phyloP scores from a whole-genome alignment of 2,797 vertebrate species.

The Emydoidea blandingii region DNA sequence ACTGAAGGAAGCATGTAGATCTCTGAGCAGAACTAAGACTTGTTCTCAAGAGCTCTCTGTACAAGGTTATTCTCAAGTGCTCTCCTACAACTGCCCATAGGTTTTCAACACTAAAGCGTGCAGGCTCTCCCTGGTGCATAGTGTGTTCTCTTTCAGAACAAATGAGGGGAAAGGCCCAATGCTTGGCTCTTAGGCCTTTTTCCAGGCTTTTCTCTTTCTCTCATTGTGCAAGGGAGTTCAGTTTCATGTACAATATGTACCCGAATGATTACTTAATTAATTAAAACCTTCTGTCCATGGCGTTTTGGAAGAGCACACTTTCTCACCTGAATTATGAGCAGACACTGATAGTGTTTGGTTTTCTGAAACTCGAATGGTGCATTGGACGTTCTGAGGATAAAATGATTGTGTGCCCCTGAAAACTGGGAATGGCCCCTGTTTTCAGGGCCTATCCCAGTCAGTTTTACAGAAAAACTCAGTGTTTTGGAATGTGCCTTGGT shows the following conservation, averaged over 20 bases:
- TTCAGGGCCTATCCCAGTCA: too few relatives aligned
- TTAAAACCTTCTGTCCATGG: not conserved
- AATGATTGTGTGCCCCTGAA: too few relatives aligned
- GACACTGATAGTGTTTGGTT: not conserved
- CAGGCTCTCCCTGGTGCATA: not conserved
- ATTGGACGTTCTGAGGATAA: not conserved
- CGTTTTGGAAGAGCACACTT: not conserved
- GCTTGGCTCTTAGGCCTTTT: not conserved
- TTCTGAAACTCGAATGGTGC: not conserved
- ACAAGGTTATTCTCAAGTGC: not conserved
- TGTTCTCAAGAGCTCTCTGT: not conserved
- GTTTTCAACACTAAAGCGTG: not conserved
- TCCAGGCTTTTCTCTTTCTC: not conserved
- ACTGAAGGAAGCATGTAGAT: not conserved
- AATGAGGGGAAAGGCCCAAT: too few relatives aligned
- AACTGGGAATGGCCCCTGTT: too few relatives aligned
- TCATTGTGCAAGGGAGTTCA: not conserved
- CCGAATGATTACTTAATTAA: not conserved
- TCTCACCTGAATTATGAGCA: not conserved
- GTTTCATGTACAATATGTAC: not conserved
- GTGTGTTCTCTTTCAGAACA: not conserved
- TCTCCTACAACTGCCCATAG: rapidly evolving
- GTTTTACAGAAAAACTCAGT: too few relatives aligned
- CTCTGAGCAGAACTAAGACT: not conserved
- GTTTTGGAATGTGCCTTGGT: not conserved